Base-by-base conservation (phyloP, 2,113 vertebrate species). In the Centropus unirufus region DNA sequence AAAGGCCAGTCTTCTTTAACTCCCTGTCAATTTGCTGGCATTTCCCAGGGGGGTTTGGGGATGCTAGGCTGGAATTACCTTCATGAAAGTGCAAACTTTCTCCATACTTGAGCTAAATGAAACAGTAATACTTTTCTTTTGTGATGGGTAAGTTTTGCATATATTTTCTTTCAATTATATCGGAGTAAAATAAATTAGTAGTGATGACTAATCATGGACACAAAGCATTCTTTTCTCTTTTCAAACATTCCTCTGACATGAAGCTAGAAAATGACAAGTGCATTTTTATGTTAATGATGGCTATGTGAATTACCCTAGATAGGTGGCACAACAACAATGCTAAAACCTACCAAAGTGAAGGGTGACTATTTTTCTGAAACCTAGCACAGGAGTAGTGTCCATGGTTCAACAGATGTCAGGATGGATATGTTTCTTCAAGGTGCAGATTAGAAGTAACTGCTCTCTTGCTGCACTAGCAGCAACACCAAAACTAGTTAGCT, bases 141-240 rank as follows among this genome's bases (percentile, higher is more conserved):
- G 23, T 5, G 6, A 80, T 62, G 30, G 30, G 22, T 47, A 95
- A 62, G 75, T 92, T 93, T 95, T 70, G 64, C 59, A 93, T 70
- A 46, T 78, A 93, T 95, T 93, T 96, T 90, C 66, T 92, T 64
- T 87, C 92, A 74, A 93, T 91, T 83, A 58, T 87, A 75, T 72
- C 26, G 62, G 54, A 90, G 87, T 52, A 78, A 97, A 95, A 95
- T 92, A 77, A 95, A 88, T 88, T 40, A 79, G 24, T 51, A 18
- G 2, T 46, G 87, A 93, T 78, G 89, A 95, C 69, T 95, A 85
- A 94, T 82, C 68, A 69, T 52, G 52, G 67, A 73, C 64, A 85
- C 14, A 81, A 91, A 88, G 30, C 8, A 4, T 47, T 85, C 64
- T 49, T 44, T 82, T 83, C 49, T 14, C n/a, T 84, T 96, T 78